These are phyloP conservation scores for Sisyra terminalis DNA, from an alignment of 2,888 invertebrate species.

Conservation along the genomic window DNA sequence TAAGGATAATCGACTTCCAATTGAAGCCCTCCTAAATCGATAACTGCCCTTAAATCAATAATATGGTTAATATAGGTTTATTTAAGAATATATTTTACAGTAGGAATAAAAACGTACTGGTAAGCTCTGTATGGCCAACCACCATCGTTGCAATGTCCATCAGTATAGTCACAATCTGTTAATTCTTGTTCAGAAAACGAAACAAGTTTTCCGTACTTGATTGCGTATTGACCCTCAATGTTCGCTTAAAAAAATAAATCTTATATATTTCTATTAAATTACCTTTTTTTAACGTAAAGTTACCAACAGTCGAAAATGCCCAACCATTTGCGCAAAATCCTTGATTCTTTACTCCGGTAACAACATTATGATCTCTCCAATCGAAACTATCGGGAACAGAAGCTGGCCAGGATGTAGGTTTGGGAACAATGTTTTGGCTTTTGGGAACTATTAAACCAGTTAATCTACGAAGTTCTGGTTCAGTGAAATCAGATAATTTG, in stretches of 20 bases:
- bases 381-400: conserved; percentile 61
- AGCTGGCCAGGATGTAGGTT: conserved; percentile 38
- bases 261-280: too few relatives aligned
- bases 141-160: conserved; percentile 79
- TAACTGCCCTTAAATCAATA: neutral
- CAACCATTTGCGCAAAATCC: conserved; percentile 82
- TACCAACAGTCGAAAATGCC: conserved; percentile 53
- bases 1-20: conserved; percentile 85
- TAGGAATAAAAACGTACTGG: conserved; percentile 30
- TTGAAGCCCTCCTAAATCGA: conserved; percentile 70
- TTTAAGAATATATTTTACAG: neutral
- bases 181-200: conserved; percentile 90
- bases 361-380: conserved; percentile 68
- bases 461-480: conserved; percentile 43
- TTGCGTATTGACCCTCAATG: conserved; percentile 85
- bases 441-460: conserved; percentile 34
- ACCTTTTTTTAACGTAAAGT: too few relatives aligned
- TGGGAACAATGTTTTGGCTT: conserved; percentile 35
- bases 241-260: conserved; percentile 33
- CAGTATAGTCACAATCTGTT: conserved; percentile 86
- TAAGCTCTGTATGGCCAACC: conserved; percentile 71
- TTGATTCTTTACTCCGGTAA: conserved; percentile 83
- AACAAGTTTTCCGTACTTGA: conserved; percentile 56
- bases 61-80: too few relatives aligned
- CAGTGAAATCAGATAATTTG: conserved; percentile 70